phyloP scores from a whole-genome alignment of 2,888 invertebrate genomes.

The Chrysolina haemoptera region DNA sequence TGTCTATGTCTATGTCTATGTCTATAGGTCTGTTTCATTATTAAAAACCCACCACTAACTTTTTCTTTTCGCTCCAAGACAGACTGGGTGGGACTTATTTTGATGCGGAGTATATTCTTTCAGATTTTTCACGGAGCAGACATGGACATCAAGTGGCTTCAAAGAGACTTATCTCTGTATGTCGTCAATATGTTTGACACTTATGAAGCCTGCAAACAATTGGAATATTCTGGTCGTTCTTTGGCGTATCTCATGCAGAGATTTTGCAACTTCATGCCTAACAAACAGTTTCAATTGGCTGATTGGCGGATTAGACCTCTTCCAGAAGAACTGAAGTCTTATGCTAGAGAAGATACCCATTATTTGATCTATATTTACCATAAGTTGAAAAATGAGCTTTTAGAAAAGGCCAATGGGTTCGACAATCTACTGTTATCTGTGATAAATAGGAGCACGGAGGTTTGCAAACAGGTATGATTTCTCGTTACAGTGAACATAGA shows the following conservation, averaged over 20 bases:
- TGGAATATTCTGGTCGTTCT: slow-evolving; percentile 81
- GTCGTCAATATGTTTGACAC: slow-evolving; percentile 98
- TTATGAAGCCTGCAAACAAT: slow-evolving; percentile 85
- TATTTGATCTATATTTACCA: slow-evolving; percentile 93
- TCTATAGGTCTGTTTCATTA: too few species aligned
- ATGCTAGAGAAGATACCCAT: slow-evolving; percentile 96
- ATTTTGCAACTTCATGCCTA: slow-evolving; percentile 84
- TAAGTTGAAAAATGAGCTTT: slow-evolving; percentile 81
- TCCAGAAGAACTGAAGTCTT: slow-evolving; percentile 83
- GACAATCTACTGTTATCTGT: slow-evolving; percentile 79
- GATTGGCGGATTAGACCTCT: slow-evolving; percentile 96
- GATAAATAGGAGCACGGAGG: slow-evolving; percentile 80
- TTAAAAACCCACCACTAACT: too few species aligned
- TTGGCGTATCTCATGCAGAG: slow-evolving; percentile 83
- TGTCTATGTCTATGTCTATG: too few species aligned
- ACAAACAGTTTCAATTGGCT: slow-evolving; percentile 94
- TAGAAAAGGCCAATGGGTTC: slow-evolving; percentile 76
- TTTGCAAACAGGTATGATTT: slow-evolving; percentile 77
- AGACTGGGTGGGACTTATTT: too few species aligned
- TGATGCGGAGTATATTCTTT: slow-evolving; percentile 26
- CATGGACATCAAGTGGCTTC: slow-evolving; percentile 92
- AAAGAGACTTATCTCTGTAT: slow-evolving; percentile 95
- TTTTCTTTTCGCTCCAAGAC: too few species aligned
- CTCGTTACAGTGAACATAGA: background rate
- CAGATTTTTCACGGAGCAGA: slow-evolving; percentile 93